Conservation (phyloP, 2,888 invertebrate species). For the Phortica magna region DNA sequence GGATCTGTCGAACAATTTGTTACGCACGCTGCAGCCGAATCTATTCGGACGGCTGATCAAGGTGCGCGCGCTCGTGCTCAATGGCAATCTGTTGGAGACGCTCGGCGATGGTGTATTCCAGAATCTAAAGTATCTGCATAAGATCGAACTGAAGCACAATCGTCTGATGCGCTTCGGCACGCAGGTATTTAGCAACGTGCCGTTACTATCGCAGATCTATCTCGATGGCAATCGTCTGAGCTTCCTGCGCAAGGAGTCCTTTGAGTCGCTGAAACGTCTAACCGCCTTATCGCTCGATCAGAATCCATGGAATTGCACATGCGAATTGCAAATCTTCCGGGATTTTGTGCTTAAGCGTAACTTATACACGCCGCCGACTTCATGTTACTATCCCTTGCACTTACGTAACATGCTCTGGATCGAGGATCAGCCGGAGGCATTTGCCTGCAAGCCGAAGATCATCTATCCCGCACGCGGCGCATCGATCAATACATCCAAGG, state of each 20-base stretch:
- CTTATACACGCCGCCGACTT: slow-evolving; percentile 86
- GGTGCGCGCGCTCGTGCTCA: slow-evolving; percentile 85
- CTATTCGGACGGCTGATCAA: slow-evolving; percentile 85
- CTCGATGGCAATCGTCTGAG: slow-evolving; percentile 87
- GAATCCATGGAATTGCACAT: slow-evolving; percentile 94
- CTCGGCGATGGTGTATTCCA: slow-evolving; percentile 87
- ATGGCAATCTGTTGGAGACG: slow-evolving; percentile 85
- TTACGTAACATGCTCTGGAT: slow-evolving; percentile 87
- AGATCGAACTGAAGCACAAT: slow-evolving; percentile 87
- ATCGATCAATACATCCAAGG: slow-evolving; percentile 82
- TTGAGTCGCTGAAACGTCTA: slow-evolving; percentile 83
- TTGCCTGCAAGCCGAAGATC: slow-evolving; percentile 90
- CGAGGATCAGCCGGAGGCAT: slow-evolving; percentile 83
- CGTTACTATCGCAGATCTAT: slow-evolving; percentile 84
- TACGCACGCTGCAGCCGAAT: slow-evolving; percentile 82
- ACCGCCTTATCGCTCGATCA: slow-evolving; percentile 86
- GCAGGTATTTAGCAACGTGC: slow-evolving; percentile 85
- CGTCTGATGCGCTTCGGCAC: slow-evolving; percentile 83
- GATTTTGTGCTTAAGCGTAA: slow-evolving; percentile 87
- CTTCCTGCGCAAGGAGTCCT: slow-evolving; percentile 82
- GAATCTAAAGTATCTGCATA: slow-evolving; percentile 86
- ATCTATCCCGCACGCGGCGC: slow-evolving; percentile 81
- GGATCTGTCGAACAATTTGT: slow-evolving; percentile 86
- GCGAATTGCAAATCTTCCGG: slow-evolving; percentile 87
- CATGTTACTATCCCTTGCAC: slow-evolving; percentile 84